A percentile compares a stretch with the other conserved stretches of the same genome.
Conservation (phyloP, 2,888 invertebrate genomes). For the Leucoptera coffeella region DNA sequence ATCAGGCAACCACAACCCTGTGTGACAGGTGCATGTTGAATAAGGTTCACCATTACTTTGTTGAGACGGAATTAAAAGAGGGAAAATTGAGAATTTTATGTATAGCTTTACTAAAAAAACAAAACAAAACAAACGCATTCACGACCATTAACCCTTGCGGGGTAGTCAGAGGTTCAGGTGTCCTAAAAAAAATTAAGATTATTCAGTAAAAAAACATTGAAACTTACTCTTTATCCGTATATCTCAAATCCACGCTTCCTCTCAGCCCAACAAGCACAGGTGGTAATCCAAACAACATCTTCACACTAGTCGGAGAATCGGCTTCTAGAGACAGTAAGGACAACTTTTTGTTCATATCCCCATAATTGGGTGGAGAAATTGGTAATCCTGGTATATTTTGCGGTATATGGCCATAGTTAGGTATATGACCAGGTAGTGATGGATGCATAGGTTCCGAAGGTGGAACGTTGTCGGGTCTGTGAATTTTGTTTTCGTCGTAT, state of each 20-base stretch:
- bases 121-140: too few relatives aligned
- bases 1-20: too few relatives aligned
- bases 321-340: conserved; percentile 62
- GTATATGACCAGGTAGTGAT: background rate
- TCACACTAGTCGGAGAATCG: conserved; percentile 71
- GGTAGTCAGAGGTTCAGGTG: too few relatives aligned
- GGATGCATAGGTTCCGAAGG: background rate
- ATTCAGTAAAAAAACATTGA: background rate
- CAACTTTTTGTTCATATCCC: conserved; percentile 36
- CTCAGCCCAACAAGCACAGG: conserved; percentile 76
- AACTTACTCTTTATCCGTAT: conserved; percentile 70
- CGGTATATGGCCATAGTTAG: too few relatives aligned
- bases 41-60: too few relatives aligned
- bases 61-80: too few relatives aligned
- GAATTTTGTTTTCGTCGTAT: conserved; percentile 28
- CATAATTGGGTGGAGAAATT: conserved; percentile 9
- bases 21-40: too few relatives aligned
- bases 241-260: conserved; percentile 81
- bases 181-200: too few relatives aligned
- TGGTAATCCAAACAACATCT: conserved; percentile 78
- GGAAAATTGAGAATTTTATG: too few relatives aligned
- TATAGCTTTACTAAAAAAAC: too few relatives aligned
- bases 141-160: too few relatives aligned
- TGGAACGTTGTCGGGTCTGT: conserved; percentile 18
- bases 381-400: conserved; percentile 2